Evolutionary conservation across 2,113 vertebrate genomes (phyloP).

Genomic region (Gadus macrocephalus): DNA sequence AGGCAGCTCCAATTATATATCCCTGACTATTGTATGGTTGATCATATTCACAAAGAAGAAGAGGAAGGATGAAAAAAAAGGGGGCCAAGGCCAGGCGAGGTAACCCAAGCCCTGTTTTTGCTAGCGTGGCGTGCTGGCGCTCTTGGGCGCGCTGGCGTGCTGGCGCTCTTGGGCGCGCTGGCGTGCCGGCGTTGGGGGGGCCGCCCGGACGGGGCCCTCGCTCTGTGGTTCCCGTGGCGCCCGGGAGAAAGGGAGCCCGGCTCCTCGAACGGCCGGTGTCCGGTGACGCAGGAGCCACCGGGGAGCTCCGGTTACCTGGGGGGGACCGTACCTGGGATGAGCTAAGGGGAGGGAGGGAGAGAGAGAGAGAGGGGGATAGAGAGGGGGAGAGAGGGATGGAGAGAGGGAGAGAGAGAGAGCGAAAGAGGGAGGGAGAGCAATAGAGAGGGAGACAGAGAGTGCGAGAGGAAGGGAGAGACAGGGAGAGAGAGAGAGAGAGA

Average conservation of each 20-base stretch:
- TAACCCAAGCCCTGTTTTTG: constrained; percentile 58
- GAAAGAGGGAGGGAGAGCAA: not conserved
- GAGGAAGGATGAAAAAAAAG: too few species aligned
- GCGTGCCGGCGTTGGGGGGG: constrained; percentile 31
- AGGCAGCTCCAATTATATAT: too few species aligned
- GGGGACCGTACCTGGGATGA: constrained; percentile 12
- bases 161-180: not conserved
- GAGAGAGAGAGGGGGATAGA: not conserved
- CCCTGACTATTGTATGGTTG: too few species aligned
- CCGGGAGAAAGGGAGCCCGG: constrained; percentile 45
- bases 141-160: too few species aligned
- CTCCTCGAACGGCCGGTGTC: constrained; percentile 45
- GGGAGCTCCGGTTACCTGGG: constrained; percentile 53
- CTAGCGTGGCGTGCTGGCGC: constrained; percentile 51
- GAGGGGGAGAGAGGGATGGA: constrained; percentile 2
- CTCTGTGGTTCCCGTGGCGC: constrained; percentile 54
- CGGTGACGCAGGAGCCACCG: constrained; percentile 43
- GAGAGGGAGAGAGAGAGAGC: not conserved
- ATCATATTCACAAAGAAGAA: too few species aligned
- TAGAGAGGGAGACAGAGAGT: not conserved
- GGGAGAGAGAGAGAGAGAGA: not conserved
- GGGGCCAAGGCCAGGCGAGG: constrained; percentile 15
- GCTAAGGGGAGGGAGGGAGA: constrained; percentile 4
- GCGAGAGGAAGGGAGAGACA: not conserved
- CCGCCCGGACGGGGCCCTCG: constrained; percentile 45